These are phyloP conservation scores for Oncorhynchus mykiss DNA, from an alignment of 2,113 vertebrate genomes.

Conservation along the genomic window DNA sequence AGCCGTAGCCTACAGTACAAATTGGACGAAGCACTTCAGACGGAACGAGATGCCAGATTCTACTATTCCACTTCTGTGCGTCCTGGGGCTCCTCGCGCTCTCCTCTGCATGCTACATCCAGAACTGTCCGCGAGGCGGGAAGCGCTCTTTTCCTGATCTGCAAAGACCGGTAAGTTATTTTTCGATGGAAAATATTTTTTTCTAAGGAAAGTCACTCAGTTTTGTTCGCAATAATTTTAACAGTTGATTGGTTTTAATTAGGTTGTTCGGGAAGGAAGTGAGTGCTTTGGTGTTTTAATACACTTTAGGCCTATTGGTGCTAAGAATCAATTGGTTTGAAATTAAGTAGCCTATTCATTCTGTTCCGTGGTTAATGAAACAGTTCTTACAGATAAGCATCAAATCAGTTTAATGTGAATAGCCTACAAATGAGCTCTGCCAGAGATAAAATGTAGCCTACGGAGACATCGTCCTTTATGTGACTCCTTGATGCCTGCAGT, in stretches of 20 bases:
- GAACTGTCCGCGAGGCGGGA: constrained; percentile 94
- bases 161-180: constrained; percentile 68
- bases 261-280: no score
- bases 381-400: no score
- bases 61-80: constrained; percentile 45
- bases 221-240: no score
- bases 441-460: neutral
- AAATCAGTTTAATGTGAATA: no score
- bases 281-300: no score
- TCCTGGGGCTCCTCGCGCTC: constrained; percentile 82
- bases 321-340: no score
- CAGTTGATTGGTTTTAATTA: no score
- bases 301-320: no score
- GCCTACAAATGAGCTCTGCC: neutral
- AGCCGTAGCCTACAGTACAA: neutral
- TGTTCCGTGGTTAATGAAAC: no score
- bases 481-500: no score
- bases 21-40: neutral
- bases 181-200: neutral
- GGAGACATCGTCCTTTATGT: neutral
- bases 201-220: no score
- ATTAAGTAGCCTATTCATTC: no score
- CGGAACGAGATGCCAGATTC: neutral
- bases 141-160: constrained; percentile 78
- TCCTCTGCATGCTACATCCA: constrained; percentile 96